A percentile compares a stretch with the other conserved stretches of the same genome.
Conservation (phyloP, 30 jellyfish, hydroid and myxozoan species). For the Aurelia coerulea region DNA sequence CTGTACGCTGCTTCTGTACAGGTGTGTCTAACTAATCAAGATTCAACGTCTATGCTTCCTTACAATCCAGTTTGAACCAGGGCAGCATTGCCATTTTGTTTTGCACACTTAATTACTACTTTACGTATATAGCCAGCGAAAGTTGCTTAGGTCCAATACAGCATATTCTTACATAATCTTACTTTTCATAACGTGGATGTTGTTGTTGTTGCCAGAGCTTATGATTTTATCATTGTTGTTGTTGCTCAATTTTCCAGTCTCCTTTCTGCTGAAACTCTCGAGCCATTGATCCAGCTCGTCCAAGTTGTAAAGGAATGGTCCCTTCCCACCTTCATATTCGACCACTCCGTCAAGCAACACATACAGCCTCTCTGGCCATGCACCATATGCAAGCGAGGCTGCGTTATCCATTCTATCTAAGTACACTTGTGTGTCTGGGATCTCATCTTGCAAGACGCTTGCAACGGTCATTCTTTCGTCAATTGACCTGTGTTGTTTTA, state of each 20-base stretch:
- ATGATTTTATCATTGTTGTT: conserved; percentile 22
- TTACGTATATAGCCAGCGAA: too few relatives aligned
- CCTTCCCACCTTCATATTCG: conserved; percentile 73
- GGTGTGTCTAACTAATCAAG: too few relatives aligned
- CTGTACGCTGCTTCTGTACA: too few relatives aligned
- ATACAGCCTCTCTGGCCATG: conserved; percentile 75
- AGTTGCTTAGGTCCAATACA: too few relatives aligned
- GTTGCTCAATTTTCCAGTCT: not conserved
- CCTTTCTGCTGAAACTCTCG: not conserved
- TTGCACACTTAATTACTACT: too few relatives aligned
- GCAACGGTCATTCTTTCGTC: conserved; percentile 74
- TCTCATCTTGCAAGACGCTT: not conserved
- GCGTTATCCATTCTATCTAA: conserved; percentile 54
- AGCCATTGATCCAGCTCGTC: conserved; percentile 69
- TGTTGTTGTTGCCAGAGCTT: not conserved
- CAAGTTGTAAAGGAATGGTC: conserved; percentile 65
- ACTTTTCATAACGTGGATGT: too few relatives aligned
- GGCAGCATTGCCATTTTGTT: too few relatives aligned
- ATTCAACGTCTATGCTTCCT: too few relatives aligned
- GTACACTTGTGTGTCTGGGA: conserved; percentile 49
- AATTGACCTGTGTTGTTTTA: conserved; percentile 46
- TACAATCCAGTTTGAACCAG: too few relatives aligned
- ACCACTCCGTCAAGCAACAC: conserved; percentile 68
- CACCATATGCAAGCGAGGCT: conserved; percentile 73
- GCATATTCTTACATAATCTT: too few relatives aligned